phyloP scores from a whole-genome alignment of 2,797 vertebrate genomes.

The Oryzias sinensis region DNA sequence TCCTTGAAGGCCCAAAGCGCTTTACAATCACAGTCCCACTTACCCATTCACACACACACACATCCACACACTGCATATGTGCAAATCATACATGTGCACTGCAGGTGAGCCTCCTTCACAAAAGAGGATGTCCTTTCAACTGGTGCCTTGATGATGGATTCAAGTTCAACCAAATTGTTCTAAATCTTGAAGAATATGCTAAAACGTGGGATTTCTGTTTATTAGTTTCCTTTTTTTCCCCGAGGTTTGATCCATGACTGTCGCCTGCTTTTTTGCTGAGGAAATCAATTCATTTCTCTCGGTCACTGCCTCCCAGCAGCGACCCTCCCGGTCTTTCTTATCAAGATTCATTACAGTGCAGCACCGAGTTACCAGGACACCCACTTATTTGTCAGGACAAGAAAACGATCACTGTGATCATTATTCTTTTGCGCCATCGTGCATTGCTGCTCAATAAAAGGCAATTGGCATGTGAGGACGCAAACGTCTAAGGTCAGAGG shows the following conservation, averaged over 20 bases:
- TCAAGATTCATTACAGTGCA: constrained; percentile 22
- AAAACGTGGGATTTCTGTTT: constrained; percentile 6
- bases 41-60: too few species aligned
- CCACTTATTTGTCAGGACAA: constrained; percentile 5
- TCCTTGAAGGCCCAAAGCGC: too few species aligned
- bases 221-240: not conserved
- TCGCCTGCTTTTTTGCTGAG: not conserved
- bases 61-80: too few species aligned
- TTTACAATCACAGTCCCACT: too few species aligned
- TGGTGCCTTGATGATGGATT: constrained; percentile 1
- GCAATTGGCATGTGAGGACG: too few species aligned
- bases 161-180: not conserved
- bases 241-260: not conserved
- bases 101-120: too few species aligned
- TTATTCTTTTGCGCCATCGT: constrained; percentile 3
- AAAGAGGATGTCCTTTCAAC: too few species aligned
- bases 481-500: too few species aligned
- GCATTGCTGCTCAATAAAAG: not conserved
- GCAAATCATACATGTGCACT: too few species aligned
- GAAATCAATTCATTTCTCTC: constrained; percentile 22
- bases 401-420: constrained; percentile 23
- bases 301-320: constrained; percentile 24
- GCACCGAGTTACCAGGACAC: constrained; percentile 12
- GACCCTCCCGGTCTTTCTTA: not conserved
- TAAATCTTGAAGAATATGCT: not conserved